Evolutionary conservation across 2,797 vertebrate genomes (phyloP), one percentile per base, ranked within the genome.

Genomic region (Macroramphosus scolopax): DNA sequence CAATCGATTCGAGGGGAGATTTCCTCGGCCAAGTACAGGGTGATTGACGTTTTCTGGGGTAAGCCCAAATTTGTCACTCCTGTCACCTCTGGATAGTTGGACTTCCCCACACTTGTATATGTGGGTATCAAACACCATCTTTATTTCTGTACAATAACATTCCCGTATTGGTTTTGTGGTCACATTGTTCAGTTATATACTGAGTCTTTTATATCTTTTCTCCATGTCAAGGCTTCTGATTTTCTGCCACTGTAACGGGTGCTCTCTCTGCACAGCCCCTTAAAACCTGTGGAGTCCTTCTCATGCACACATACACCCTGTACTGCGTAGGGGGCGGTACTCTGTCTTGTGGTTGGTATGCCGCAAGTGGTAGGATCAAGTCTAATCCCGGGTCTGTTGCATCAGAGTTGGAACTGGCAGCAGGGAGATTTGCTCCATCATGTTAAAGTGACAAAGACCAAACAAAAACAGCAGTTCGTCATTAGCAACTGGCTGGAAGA

Each of bases 11-110:
- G 62, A 71, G 64, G 63, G 73, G 69, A 84, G 77, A 80, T 84
- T 87, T 84, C 68, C 70, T 74, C 55, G 54, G 59, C 63, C 75
- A 60, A 79, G 53, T 59, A 81, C 74, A 24, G 44, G 55, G 44
- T 79, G 80, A 82, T 78, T 86, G 83, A 84, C 80, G 62, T 86
- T 85, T 86, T 22, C 81, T 68, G 73, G 81, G 80, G 82, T 86
- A 88, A 86, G 81, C 82, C 78, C 45, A 66, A 80, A 80, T 86
- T 83, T 88, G 81, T 78, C 54, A 34, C 79, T 72, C 41, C 68
- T 68, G 69, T 80, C 68, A 68, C 43, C 66, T 76, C 44, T 6
- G 33, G 46, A 45, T 82, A 80, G 78, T 78, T 77, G 58, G 64
- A 51, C 70, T 58, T 56, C 46, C 64, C 40, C 31, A 13, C 48